phyloP scores from a whole-genome alignment of 2,797 vertebrate species.

The Gallirallus australis region DNA sequence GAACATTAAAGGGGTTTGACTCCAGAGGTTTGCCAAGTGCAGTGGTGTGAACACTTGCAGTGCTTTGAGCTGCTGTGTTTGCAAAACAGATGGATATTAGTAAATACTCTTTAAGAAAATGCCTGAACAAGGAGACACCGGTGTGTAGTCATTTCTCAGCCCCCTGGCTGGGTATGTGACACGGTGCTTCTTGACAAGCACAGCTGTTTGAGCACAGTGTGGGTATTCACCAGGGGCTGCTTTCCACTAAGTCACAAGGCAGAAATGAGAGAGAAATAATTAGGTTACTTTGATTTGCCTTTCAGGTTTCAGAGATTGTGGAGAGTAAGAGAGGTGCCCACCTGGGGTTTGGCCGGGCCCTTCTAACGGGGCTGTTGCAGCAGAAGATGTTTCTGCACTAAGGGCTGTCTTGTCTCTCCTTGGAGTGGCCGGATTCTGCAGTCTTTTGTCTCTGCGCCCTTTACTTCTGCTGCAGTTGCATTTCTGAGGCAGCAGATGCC shows the following conservation, averaged over 20 bases:
- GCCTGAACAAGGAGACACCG: background rate
- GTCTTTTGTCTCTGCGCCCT: background rate
- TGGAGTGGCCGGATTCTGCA: accelerated
- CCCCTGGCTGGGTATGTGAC: background rate
- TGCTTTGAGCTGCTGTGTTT: background rate
- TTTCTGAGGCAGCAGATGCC: conserved; percentile 54
- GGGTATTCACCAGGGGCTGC: background rate
- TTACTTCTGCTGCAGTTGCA: conserved; percentile 23
- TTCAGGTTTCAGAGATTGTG: background rate
- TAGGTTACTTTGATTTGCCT: background rate
- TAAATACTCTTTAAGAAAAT: background rate
- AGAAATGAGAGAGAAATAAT: conserved; percentile 2
- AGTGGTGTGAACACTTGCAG: background rate
- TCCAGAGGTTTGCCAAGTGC: background rate
- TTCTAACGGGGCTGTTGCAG: background rate
- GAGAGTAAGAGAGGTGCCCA: background rate
- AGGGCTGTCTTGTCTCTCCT: background rate
- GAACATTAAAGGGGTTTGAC: background rate
- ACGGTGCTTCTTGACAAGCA: background rate
- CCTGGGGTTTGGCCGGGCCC: background rate
- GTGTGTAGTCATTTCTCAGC: background rate
- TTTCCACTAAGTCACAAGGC: background rate
- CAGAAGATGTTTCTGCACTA: background rate
- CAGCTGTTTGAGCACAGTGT: accelerated
- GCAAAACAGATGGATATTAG: background rate